Conservation (phyloP, 2,888 invertebrate species). For the Drosophila bunnanda region DNA sequence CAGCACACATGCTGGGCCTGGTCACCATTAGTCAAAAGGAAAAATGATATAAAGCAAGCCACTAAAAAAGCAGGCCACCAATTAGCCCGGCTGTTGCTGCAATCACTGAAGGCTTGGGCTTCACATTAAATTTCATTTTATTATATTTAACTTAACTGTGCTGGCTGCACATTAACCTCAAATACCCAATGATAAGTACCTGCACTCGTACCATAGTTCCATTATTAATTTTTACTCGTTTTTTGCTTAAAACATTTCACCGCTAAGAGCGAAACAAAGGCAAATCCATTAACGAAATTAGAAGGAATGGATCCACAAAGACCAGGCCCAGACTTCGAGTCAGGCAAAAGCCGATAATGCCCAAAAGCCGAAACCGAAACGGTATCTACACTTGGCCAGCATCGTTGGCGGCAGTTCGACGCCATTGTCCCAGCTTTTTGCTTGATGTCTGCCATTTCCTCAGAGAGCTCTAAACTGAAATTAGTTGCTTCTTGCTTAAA, state of each 20-base stretch:
- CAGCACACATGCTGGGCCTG: slow-evolving; percentile 42
- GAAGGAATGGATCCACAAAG: slow-evolving; percentile 51
- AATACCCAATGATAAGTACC: slow-evolving; percentile 49
- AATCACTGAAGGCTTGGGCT: slow-evolving; percentile 23
- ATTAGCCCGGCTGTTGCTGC: slow-evolving; percentile 55
- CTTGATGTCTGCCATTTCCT: slow-evolving; percentile 53
- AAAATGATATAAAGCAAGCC: slow-evolving; percentile 34
- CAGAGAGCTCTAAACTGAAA: slow-evolving; percentile 30
- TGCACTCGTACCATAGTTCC: slow-evolving; percentile 40
- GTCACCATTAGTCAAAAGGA: slow-evolving; percentile 33
- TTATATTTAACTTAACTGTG: slow-evolving; percentile 18
- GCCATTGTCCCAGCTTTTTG: slow-evolving; percentile 41
- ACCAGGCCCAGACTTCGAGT: slow-evolving; percentile 23
- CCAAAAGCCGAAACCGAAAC: slow-evolving; percentile 16
- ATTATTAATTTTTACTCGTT: slow-evolving; percentile 61
- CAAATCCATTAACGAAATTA: slow-evolving; percentile 73
- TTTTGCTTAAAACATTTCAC: slow-evolving; percentile 67
- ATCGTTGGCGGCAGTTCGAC: neutral
- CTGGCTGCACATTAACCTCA: slow-evolving; percentile 62
- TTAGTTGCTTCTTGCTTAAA: slow-evolving; percentile 37
- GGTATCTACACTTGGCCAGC: slow-evolving; percentile 25
- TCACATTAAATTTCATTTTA: slow-evolving; percentile 27
- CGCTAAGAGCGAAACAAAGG: slow-evolving; percentile 52
- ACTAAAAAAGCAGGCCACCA: slow-evolving; percentile 51
- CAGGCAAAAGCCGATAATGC: slow-evolving; percentile 53